These are phyloP conservation scores for Agrotis segetum DNA, from an alignment of 2,888 invertebrate species.

Conservation along the genomic window DNA sequence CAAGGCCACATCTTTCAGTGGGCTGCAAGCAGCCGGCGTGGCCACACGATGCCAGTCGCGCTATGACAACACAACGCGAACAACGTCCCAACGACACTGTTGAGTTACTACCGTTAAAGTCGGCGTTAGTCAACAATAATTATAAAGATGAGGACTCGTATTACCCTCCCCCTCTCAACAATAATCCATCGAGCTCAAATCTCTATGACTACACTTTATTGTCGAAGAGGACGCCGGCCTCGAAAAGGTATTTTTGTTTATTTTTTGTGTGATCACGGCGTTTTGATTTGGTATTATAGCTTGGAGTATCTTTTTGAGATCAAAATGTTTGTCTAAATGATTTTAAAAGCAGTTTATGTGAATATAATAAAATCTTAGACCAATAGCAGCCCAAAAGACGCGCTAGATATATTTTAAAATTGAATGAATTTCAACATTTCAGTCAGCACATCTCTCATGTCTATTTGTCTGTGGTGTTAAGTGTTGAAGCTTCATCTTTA, in stretches of 20 bases:
- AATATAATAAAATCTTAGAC: background rate
- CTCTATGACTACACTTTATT: slow-evolving; percentile 85
- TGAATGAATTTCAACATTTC: background rate
- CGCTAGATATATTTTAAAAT: background rate
- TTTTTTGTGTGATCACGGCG: slow-evolving; percentile 48
- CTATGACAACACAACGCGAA: slow-evolving; percentile 84
- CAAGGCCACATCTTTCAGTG: slow-evolving; percentile 81
- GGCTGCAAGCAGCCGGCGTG: slow-evolving; percentile 78
- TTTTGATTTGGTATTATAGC: background rate
- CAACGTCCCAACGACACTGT: slow-evolving; percentile 81
- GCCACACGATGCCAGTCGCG: slow-evolving; percentile 80
- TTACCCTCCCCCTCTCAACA: slow-evolving; percentile 80
- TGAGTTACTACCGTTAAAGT: slow-evolving; percentile 87
- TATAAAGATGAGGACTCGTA: slow-evolving; percentile 85
- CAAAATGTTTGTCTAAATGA: too few species aligned
- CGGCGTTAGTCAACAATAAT: slow-evolving; percentile 86
- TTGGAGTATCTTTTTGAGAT: background rate
- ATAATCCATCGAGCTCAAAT: slow-evolving; percentile 83
- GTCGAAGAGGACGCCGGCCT: slow-evolving; percentile 89
- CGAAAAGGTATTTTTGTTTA: slow-evolving; percentile 84
- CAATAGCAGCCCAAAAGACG: background rate
- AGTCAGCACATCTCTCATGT: background rate
- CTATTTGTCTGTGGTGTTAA: too few species aligned
- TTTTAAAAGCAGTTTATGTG: background rate
- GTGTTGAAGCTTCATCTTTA: too few species aligned